A percentile compares a stretch with the other conserved stretches of the same genome.
Conservation (phyloP, 2,888 invertebrate species). For the Acanthoscelides obtectus region DNA sequence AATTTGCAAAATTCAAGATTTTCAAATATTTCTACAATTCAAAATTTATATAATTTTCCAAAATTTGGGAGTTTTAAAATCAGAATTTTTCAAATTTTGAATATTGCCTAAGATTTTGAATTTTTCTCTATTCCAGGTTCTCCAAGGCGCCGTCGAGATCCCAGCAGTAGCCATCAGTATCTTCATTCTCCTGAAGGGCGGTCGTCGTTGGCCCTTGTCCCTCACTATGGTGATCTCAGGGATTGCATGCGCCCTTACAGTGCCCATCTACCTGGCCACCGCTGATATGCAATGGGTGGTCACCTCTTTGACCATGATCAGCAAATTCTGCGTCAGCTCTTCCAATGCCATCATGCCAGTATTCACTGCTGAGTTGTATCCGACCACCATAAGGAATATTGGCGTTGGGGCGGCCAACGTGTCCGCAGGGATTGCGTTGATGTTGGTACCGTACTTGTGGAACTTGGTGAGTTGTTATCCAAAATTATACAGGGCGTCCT, state of each 20-base stretch:
- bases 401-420: constrained; percentile 74
- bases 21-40: too few species aligned
- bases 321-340: constrained; percentile 74
- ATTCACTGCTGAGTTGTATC: constrained; percentile 74
- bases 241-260: constrained; percentile 59
- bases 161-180: constrained; percentile 75
- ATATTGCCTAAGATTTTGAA: neutral
- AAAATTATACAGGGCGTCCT: too few species aligned
- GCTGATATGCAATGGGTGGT: constrained; percentile 61
- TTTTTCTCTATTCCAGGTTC: constrained; percentile 41
- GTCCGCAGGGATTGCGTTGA: constrained; percentile 69
- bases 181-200: constrained; percentile 67
- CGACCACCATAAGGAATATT: constrained; percentile 73
- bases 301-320: constrained; percentile 71
- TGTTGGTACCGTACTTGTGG: constrained; percentile 74
- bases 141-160: constrained; percentile 71
- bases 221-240: constrained; percentile 65
- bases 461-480: constrained; percentile 68
- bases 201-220: constrained; percentile 67
- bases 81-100: neutral
- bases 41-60: too few species aligned
- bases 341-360: constrained; percentile 77
- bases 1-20: too few species aligned
- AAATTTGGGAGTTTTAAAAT: too few species aligned
- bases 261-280: constrained; percentile 51